These are phyloP conservation scores for Pipistrellus nathusii DNA, from an alignment of 2,797 vertebrate species.

Conservation along the genomic window DNA sequence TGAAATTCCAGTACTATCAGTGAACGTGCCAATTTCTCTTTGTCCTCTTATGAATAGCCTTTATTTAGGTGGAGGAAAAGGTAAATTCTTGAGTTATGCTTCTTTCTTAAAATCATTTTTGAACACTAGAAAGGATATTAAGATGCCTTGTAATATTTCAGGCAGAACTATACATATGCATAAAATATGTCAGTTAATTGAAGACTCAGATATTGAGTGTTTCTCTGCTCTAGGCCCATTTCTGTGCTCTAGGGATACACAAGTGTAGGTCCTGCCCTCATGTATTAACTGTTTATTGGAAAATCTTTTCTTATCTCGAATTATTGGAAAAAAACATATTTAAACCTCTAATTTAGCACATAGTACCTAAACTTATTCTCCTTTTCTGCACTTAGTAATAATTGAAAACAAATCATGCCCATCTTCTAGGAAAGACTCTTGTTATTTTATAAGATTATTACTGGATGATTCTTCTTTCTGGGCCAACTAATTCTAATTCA, in stretches of 20 bases:
- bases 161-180: neutral
- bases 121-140: neutral
- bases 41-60: conserved; percentile 17
- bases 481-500: neutral
- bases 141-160: conserved; percentile 20
- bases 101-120: conserved; percentile 58
- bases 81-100: conserved; percentile 36
- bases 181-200: conserved; percentile 40
- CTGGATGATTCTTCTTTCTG: conserved; percentile 23
- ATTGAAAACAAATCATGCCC: neutral
- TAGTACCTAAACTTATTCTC: conserved; percentile 22
- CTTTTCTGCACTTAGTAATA: neutral
- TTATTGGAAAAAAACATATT: conserved; percentile 47
- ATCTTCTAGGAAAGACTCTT: conserved; percentile 31
- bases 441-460: conserved; percentile 50
- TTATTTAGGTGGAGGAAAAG: conserved; percentile 47
- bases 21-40: conserved; percentile 8
- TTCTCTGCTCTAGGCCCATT: neutral
- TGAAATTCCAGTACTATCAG: neutral
- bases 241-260: conserved; percentile 14
- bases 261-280: conserved; percentile 9
- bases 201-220: neutral
- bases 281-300: neutral
- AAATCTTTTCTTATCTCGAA: conserved; percentile 35
- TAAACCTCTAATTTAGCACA: conserved; percentile 46